Percentiles rank a stretch among this genome's conserved stretches.
Conservation (phyloP, 2,888 invertebrate species). For the Trissoscelio sp. region DNA sequence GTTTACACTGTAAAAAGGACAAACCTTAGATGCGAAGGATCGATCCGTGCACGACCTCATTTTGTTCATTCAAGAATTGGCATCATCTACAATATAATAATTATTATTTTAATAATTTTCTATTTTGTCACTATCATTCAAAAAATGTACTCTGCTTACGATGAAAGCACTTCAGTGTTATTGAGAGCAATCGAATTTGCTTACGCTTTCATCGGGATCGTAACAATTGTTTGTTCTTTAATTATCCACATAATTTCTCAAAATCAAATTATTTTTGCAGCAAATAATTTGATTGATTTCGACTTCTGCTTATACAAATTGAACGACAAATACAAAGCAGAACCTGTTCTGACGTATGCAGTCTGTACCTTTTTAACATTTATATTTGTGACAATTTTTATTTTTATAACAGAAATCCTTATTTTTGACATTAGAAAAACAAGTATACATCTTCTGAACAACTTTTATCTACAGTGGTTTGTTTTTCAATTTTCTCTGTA, state of each 20-base stretch:
- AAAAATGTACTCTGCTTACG: not conserved
- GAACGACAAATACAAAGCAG: not conserved
- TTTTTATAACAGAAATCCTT: slow-evolving; percentile 13
- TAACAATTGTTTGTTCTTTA: slow-evolving; percentile 3
- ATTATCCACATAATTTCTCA: not conserved
- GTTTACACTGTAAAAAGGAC: not conserved
- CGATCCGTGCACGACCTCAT: not conserved
- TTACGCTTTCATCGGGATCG: not conserved
- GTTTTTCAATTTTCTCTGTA: slow-evolving; percentile 38
- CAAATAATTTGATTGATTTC: slow-evolving; percentile 16
- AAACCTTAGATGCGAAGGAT: not conserved
- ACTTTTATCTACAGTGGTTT: slow-evolving; percentile 39
- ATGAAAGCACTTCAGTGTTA: not conserved
- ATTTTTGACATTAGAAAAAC: not conserved
- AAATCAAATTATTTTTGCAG: not conserved
- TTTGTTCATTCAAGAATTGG: slow-evolving; percentile 13
- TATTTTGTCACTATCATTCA: not conserved
- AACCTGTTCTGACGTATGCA: not conserved
- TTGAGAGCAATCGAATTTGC: not conserved
- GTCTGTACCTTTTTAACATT: not conserved
- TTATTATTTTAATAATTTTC: not conserved
- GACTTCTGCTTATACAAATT: slow-evolving; percentile 6
- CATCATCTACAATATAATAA: not conserved
- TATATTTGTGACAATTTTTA: not conserved
- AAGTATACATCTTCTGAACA: slow-evolving; percentile 13